Conservation (phyloP, 2,113 vertebrate genomes). For the Melospiza georgiana region DNA sequence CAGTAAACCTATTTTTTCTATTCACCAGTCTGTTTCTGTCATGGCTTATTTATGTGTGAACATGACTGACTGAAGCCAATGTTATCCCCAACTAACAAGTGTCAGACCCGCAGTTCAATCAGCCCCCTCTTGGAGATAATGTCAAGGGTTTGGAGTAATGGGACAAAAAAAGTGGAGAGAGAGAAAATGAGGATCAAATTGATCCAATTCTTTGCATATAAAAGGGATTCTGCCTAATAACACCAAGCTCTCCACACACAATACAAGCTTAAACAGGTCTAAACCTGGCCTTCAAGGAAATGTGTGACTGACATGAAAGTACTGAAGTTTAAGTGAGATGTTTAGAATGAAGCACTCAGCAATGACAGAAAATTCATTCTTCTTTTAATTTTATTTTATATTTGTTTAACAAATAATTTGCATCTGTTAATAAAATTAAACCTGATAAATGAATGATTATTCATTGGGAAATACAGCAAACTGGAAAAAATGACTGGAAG, state of each 20-base stretch:
- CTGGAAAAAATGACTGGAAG: too few relatives aligned
- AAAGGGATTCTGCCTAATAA: slow-evolving; percentile 73
- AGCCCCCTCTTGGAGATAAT: slow-evolving; percentile 68
- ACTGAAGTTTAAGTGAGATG: slow-evolving; percentile 34
- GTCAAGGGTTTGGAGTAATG: slow-evolving; percentile 69
- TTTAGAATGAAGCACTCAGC: background rate
- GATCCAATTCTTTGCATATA: slow-evolving; percentile 66
- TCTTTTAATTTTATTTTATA: slow-evolving; percentile 59
- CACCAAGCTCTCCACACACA: slow-evolving; percentile 56
- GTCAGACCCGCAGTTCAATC: slow-evolving; percentile 73
- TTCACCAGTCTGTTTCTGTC: slow-evolving; percentile 72
- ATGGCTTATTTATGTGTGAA: slow-evolving; percentile 73
- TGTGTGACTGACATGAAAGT: slow-evolving; percentile 63
- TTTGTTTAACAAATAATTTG: slow-evolving; percentile 64
- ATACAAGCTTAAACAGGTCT: slow-evolving; percentile 66
- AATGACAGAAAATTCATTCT: slow-evolving; percentile 32
- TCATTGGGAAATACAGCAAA: background rate
- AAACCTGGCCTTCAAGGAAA: slow-evolving; percentile 61
- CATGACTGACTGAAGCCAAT: slow-evolving; percentile 70
- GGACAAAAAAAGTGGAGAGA: slow-evolving; percentile 67
- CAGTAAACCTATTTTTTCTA: slow-evolving; percentile 67
- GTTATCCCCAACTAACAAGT: slow-evolving; percentile 74
- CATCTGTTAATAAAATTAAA: slow-evolving; percentile 70
- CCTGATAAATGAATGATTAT: background rate
- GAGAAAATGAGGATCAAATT: slow-evolving; percentile 71